phyloP scores from a whole-genome alignment of 2,888 invertebrate species.

The Limulus polyphemus region DNA sequence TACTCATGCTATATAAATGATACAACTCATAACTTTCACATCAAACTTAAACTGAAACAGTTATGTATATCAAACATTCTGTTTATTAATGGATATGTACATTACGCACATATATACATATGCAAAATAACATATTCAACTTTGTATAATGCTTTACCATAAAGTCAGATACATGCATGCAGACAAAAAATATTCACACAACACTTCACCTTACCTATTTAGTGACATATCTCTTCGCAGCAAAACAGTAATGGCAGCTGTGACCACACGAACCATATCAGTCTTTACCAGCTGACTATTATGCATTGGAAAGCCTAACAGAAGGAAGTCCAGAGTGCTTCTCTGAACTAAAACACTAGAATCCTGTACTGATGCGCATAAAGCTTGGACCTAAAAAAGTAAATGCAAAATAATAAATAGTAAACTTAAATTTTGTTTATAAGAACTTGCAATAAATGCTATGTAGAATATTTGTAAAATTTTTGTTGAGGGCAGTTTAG shows the following conservation, averaged over 20 bases:
- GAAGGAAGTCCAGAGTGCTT: conserved; percentile 65
- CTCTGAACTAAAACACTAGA: conserved; percentile 68
- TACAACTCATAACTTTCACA: too few relatives aligned
- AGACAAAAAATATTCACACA: conserved; percentile 3
- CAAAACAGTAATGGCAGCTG: conserved; percentile 55
- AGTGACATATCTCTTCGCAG: conserved; percentile 77
- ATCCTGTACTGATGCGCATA: conserved; percentile 68
- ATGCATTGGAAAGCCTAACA: conserved; percentile 71
- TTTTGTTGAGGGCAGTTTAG: too few relatives aligned
- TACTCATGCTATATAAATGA: too few relatives aligned
- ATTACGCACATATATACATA: too few relatives aligned
- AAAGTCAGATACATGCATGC: not conserved
- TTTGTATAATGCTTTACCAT: too few relatives aligned
- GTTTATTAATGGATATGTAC: too few relatives aligned
- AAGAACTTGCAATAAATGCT: conserved; percentile 6
- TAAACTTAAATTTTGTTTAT: conserved; percentile 1
- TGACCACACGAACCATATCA: conserved; percentile 58
- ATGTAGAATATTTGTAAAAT: too few relatives aligned
- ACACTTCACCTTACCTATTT: conserved; percentile 47
- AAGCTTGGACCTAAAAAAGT: conserved; percentile 50
- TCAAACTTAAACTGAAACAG: too few relatives aligned
- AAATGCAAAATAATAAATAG: conserved; percentile 4
- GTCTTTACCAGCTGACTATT: conserved; percentile 48
- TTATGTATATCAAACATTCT: too few relatives aligned
- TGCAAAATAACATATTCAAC: too few relatives aligned